Evolutionary conservation across 2,113 vertebrate species (phyloP), one percentile per base, ranked within the genome.

Genomic region (Nothoprocta perdicaria): DNA sequence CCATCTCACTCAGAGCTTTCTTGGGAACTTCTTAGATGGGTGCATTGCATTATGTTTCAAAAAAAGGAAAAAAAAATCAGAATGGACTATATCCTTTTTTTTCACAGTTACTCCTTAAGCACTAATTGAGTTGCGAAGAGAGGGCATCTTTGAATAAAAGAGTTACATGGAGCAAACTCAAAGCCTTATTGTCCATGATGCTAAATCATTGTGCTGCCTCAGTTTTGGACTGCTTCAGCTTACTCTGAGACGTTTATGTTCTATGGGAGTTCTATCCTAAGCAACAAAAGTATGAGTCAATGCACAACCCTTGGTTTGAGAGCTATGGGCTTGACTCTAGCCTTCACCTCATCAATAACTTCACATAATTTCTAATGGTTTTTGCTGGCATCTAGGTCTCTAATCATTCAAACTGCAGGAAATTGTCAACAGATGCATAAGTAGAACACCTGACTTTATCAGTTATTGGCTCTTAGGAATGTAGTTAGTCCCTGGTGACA

Each of bases 21-120:
- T n/a, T 80, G 52, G 33, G 43, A 80, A 63, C 91, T 14, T 87
- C 60, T 89, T n/a, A 57, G 67, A 31, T 18, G 73, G 46, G 31
- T 89, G 57, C 22, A 83, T 52, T 80, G 24, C 9, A 35, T 7
- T 83, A 46, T 52, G 41, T 67, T 27, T 2, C 62, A 78, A 80
- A 86, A 33, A 78, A 35, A 63, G 33, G 75, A 33, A 23, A 57
- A 57, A 29, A 29, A 31, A 16, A 73, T 50, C 8, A 19, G 77
- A 85, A 92, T 80, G 65, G 78, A 46, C 72, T 10, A 31, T 87
- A 89, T 93, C 92, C 41, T 91, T 7, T 38, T 38, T 38, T 19
- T 92, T 85, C 38, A 67, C 22, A 33, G 14, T 41, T 87, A 35
- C 14, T 90, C 45, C 10, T 66, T 91, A 87, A 91, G 60, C 50